Percentiles rank a stretch among this genome's conserved stretches.
Evolutionary conservation across 2,888 invertebrate genomes (phyloP).

Genomic region (Cephus spinipes): DNA sequence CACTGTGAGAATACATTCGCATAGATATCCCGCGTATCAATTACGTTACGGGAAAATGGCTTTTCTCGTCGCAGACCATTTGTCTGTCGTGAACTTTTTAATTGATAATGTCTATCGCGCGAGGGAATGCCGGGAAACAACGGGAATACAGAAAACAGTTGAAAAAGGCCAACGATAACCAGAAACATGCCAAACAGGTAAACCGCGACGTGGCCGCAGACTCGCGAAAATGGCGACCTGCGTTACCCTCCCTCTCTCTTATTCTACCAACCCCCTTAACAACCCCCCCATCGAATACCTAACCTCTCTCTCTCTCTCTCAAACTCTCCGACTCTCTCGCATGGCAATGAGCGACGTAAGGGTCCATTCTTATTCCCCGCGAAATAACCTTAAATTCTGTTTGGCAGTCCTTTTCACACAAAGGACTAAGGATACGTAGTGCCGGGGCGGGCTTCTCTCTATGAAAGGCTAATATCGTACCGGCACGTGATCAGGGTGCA

Average conservation of each 20-base stretch:
- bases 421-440: constrained; percentile 62
- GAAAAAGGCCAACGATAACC: background rate
- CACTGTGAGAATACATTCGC: constrained; percentile 2
- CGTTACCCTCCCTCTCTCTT: constrained; percentile 1
- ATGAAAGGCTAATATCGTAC: constrained; percentile 65
- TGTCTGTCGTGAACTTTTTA: constrained; percentile 59
- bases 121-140: background rate
- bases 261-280: background rate
- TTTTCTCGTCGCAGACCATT: constrained; percentile 38
- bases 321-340: background rate
- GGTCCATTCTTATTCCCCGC: constrained; percentile 62
- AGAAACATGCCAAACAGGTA: constrained; percentile 8
- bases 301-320: no score
- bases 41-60: constrained; percentile 36
- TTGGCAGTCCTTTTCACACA: constrained; percentile 65
- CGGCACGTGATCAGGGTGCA: constrained; percentile 58
- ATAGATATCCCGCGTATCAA: constrained; percentile 45
- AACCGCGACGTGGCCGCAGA: constrained; percentile 18
- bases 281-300: background rate
- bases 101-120: constrained; percentile 48
- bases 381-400: constrained; percentile 65
- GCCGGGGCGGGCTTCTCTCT: constrained; percentile 49
- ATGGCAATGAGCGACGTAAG: background rate
- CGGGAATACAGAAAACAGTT: background rate
- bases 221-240: constrained; percentile 19